phyloP scores from a whole-genome alignment of 2,888 invertebrate species.

The Acanthococcus lagerstroemiae region DNA sequence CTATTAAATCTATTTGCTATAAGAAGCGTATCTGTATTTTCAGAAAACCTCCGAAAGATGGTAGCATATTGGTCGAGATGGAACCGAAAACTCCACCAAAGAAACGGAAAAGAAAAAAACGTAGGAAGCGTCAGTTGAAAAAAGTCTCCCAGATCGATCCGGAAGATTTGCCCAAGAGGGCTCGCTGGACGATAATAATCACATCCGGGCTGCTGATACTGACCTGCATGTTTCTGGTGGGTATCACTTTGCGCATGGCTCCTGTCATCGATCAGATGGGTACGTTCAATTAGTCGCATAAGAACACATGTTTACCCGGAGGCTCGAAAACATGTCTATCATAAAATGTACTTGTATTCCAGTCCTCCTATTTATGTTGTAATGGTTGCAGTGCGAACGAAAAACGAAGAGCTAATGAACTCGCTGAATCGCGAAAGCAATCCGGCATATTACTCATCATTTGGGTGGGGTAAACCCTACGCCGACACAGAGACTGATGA shows the following conservation, averaged over 20 bases:
- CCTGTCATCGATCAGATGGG: constrained; percentile 93
- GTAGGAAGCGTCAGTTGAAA: constrained; percentile 39
- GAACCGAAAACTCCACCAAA: constrained; percentile 1
- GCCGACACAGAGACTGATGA: no score
- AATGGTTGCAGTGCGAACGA: constrained; percentile 62
- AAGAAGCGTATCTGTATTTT: no score
- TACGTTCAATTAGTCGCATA: constrained; percentile 55
- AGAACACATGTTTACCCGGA: not conserved
- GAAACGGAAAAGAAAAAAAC: constrained; percentile 31
- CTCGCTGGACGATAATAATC: constrained; percentile 82
- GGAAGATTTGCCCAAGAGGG: constrained; percentile 71
- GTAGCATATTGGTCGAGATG: no score
- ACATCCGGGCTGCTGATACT: constrained; percentile 78
- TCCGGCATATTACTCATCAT: constrained; percentile 8
- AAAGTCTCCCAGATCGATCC: constrained; percentile 47
- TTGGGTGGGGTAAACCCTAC: not conserved
- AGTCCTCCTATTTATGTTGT: no score
- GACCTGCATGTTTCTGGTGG: constrained; percentile 80
- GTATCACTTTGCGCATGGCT: constrained; percentile 84
- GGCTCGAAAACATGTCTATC: not conserved
- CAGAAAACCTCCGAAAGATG: no score
- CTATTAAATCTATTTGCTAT: no score
- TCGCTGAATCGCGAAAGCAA: constrained; percentile 50
- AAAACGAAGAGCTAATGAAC: constrained; percentile 79
- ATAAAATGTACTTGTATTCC: no score